These are phyloP conservation scores for Cottoperca gobio DNA, from an alignment of 2,797 vertebrate species.

Conservation along the genomic window DNA sequence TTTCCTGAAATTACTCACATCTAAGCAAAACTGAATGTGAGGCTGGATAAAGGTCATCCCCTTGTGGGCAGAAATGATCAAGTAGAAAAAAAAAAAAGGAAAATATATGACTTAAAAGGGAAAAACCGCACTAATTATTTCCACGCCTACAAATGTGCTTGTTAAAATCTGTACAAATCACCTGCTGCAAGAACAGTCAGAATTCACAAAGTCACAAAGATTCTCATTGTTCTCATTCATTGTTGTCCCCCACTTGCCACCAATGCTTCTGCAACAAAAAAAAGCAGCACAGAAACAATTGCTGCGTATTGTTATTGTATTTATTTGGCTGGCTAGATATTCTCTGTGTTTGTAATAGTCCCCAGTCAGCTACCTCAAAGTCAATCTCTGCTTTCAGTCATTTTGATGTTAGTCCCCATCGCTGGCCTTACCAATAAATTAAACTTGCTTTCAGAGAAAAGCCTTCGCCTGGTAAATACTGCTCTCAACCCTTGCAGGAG, in stretches of 20 bases:
- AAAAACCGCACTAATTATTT: slow-evolving; percentile 27
- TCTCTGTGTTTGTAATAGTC: slow-evolving; percentile 24
- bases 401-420: slow-evolving; percentile 61
- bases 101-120: slow-evolving; percentile 10
- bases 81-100: not conserved
- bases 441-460: slow-evolving; percentile 55
- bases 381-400: slow-evolving; percentile 42
- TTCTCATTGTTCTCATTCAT: not conserved
- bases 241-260: slow-evolving; percentile 22
- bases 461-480: slow-evolving; percentile 68
- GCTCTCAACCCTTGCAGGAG: slow-evolving; percentile 45
- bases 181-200: slow-evolving; percentile 32
- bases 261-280: not conserved
- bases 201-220: slow-evolving; percentile 23
- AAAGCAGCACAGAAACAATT: slow-evolving; percentile 6
- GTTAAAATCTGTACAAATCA: slow-evolving; percentile 40
- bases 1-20: slow-evolving; percentile 25
- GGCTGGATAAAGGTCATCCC: slow-evolving; percentile 26
- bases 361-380: slow-evolving; percentile 26
- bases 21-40: slow-evolving; percentile 6
- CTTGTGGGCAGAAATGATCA: slow-evolving; percentile 29
- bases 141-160: slow-evolving; percentile 18
- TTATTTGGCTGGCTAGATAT: slow-evolving; percentile 43
- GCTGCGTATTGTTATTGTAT: slow-evolving; percentile 26
- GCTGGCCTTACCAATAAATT: slow-evolving; percentile 52